Evolutionary conservation across 2,888 invertebrate genomes (phyloP).

Genomic region (Sinhomidia bicolor): DNA sequence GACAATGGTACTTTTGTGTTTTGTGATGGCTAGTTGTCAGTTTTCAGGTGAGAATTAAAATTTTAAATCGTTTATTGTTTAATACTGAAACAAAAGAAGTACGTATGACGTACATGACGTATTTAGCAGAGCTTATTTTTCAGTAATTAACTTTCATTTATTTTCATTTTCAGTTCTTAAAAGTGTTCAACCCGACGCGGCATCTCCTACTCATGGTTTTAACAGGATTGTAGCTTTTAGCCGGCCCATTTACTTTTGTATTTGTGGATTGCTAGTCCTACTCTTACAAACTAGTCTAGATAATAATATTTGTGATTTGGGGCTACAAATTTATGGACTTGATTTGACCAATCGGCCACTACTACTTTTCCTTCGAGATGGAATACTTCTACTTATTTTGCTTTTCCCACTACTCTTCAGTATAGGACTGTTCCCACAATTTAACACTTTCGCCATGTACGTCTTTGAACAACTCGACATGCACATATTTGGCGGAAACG

Average conservation of each 20-base stretch:
- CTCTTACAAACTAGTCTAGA: slow-evolving; percentile 82
- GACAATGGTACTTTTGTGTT: slow-evolving; percentile 96
- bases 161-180: slow-evolving; percentile 87
- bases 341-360: slow-evolving; percentile 85
- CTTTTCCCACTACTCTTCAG: slow-evolving; percentile 97
- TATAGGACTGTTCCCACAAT: slow-evolving; percentile 96
- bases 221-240: slow-evolving; percentile 97
- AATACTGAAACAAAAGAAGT: too few species aligned
- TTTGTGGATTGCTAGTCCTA: slow-evolving; percentile 85
- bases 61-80: too few species aligned
- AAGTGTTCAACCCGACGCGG: slow-evolving; percentile 99
- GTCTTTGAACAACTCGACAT: slow-evolving; percentile 96
- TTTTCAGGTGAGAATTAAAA: too few species aligned
- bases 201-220: slow-evolving; percentile 99
- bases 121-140: too few species aligned
- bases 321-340: slow-evolving; percentile 82
- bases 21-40: slow-evolving; percentile 98
- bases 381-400: slow-evolving; percentile 90
- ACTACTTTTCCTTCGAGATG: slow-evolving; percentile 87
- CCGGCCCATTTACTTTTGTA: slow-evolving; percentile 95
- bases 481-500: slow-evolving; percentile 94
- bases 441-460: slow-evolving; percentile 98
- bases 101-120: too few species aligned
- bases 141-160: too few species aligned
- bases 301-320: slow-evolving; percentile 81